Evolutionary conservation across 2,888 invertebrate species (phyloP).

Genomic region (Tinea semifulvella): DNA sequence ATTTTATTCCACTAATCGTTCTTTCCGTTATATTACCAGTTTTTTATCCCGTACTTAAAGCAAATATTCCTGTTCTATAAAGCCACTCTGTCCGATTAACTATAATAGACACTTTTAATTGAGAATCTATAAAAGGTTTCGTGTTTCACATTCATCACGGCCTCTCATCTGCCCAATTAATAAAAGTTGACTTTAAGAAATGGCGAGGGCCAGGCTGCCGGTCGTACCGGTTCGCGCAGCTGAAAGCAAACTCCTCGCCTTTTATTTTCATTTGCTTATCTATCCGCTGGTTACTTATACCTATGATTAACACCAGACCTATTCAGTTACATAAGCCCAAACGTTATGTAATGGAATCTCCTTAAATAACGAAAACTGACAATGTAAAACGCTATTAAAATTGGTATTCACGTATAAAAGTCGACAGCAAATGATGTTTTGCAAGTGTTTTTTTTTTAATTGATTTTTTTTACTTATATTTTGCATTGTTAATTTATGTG

Average conservation of each 20-base stretch:
- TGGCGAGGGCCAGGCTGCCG: conserved; percentile 43
- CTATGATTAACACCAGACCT: conserved; percentile 5
- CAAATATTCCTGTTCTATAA: conserved; percentile 61
- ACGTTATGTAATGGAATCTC: too few species aligned
- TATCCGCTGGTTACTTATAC: conserved; percentile 22
- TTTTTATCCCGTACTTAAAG: conserved; percentile 59
- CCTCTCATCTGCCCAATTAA: conserved; percentile 67
- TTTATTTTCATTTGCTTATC: conserved; percentile 64
- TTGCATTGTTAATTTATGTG: too few species aligned
- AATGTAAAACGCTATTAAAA: too few species aligned
- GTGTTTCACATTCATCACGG: conserved; percentile 63
- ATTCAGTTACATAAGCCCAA: too few species aligned
- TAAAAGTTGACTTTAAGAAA: conserved; percentile 63
- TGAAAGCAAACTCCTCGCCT: conserved; percentile 49
- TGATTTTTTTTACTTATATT: too few species aligned
- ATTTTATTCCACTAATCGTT: conserved; percentile 66
- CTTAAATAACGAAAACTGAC: too few species aligned
- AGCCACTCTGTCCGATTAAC: conserved; percentile 54
- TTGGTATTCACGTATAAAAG: neutral
- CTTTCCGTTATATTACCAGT: conserved; percentile 64
- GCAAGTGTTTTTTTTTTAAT: too few species aligned
- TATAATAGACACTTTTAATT: conserved; percentile 66
- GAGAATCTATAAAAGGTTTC: conserved; percentile 67
- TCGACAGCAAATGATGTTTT: too few species aligned
- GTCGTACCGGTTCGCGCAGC: conserved; percentile 38